Conservation (phyloP, 1,140 invertebrate genomes). For the Cotesia typhae region DNA sequence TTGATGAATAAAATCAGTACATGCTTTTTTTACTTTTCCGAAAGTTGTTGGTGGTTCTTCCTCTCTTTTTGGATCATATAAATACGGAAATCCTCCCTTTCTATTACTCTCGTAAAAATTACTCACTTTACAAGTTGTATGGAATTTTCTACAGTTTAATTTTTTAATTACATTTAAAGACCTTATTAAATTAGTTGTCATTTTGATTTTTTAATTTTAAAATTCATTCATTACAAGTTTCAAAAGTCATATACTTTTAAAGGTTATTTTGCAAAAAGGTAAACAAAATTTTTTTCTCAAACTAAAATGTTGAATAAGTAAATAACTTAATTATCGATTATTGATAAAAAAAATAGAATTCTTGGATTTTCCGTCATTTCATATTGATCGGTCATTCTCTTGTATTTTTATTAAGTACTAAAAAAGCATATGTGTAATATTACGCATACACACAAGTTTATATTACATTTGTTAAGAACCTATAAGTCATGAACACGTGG, state of each 20-base stretch:
- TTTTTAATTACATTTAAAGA: neutral
- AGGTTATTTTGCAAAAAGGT: neutral
- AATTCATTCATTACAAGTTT: neutral
- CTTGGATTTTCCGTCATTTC: no score
- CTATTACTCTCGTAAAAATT: conserved; percentile 71
- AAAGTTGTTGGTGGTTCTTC: conserved; percentile 39
- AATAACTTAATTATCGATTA: no score
- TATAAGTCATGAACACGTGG: conserved; percentile 13
- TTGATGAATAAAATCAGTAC: conserved; percentile 74
- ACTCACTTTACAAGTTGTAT: conserved; percentile 33
- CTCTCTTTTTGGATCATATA: conserved; percentile 29
- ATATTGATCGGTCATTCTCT: no score
- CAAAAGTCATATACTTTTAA: neutral
- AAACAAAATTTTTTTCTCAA: no score
- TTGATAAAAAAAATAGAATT: no score
- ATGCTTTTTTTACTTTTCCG: conserved; percentile 69
- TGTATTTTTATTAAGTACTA: no score
- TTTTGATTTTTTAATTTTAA: neutral
- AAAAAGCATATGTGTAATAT: neutral
- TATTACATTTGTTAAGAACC: neutral
- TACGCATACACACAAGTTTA: neutral
- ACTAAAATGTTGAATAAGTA: no score
- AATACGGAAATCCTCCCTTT: conserved; percentile 70
- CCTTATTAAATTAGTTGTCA: neutral
- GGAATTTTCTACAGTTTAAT: conserved; percentile 32